Conservation (phyloP, 2,888 invertebrate genomes). For the Drosophila testacea region DNA sequence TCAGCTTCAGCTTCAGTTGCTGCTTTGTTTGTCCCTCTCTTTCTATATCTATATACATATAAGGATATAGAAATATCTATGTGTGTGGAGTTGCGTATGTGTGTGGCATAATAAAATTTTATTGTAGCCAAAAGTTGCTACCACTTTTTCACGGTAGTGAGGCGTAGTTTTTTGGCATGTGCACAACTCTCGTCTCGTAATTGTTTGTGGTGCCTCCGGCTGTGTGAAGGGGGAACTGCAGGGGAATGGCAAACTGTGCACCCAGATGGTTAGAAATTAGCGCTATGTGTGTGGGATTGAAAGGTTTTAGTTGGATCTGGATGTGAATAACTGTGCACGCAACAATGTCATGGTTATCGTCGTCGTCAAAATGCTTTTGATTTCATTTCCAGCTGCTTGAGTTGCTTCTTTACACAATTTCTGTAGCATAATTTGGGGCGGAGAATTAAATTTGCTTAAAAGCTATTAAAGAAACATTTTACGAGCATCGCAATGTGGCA, state of each 20-base stretch:
- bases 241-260: constrained; percentile 58
- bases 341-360: constrained; percentile 71
- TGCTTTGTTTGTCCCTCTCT: constrained; percentile 53
- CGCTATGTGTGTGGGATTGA: constrained; percentile 32
- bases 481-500: not conserved
- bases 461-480: constrained; percentile 1
- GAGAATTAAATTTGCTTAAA: constrained; percentile 17
- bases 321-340: constrained; percentile 35
- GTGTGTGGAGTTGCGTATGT: constrained; percentile 57
- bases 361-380: constrained; percentile 53
- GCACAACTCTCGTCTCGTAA: constrained; percentile 48
- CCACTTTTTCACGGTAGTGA: constrained; percentile 64
- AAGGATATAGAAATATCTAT: constrained; percentile 20
- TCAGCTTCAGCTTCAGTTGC: constrained; percentile 52
- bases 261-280: constrained; percentile 73
- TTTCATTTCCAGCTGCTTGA: constrained; percentile 45
- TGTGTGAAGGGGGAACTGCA: not conserved
- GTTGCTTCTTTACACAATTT: constrained; percentile 37
- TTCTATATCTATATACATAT: constrained; percentile 2
- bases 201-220: constrained; percentile 52
- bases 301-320: constrained; percentile 16
- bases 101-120: constrained; percentile 80
- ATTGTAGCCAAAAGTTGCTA: constrained; percentile 79
- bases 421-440: constrained; percentile 73
- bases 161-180: constrained; percentile 57